Base-by-base conservation (phyloP, 2,113 vertebrate genomes). In the Antigone vipio region DNA sequence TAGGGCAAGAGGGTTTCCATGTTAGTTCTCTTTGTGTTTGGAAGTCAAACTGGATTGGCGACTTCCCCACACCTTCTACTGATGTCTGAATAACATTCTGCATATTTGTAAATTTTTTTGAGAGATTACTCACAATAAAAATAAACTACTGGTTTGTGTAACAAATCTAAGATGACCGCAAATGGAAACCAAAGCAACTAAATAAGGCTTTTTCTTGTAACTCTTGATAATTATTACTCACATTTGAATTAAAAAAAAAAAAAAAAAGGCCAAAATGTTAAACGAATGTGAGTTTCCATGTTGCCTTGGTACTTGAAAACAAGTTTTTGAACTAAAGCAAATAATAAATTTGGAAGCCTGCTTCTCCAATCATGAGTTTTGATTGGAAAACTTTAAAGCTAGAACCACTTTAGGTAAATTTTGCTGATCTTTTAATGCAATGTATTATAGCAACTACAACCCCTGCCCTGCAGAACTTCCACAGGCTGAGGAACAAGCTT, bases 61-160 rank as follows among this genome's bases (percentile, higher is more conserved):
- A 26, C n/a, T 92, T 66, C 67, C 32, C 75, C 60, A 16, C 3
- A 0, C 44, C 84, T 75, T 62, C 83, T 50, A 10, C 52, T 32
- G 30, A 16, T 26, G 49, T 35, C 45, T 59, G 67, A 80, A 64
- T 30, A 69, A 69, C 35, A 4, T 8, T 3, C 9, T 19, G 75
- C 15, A 3, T 59, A 60, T 62, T 91, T 55, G 64, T 67, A 74
- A 86, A 49, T 14, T 60, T 45, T 42, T 53, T 24, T 3, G 22
- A 76, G 85, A 50, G 50, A 50, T 93, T 95, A 53, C 59, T 91
- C 83, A 81, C 58, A 67, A 71, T 40, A 52, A 89, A 95, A 95
- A 95, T 42, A 86, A 96, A 78, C 63, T 69, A 12, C 50, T 24
- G 32, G 38, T 67, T 88, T 71, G 80, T 35, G 52, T 68, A 63